phyloP scores from a whole-genome alignment of 1,140 invertebrate species.

The Xylocopa sonorina region DNA sequence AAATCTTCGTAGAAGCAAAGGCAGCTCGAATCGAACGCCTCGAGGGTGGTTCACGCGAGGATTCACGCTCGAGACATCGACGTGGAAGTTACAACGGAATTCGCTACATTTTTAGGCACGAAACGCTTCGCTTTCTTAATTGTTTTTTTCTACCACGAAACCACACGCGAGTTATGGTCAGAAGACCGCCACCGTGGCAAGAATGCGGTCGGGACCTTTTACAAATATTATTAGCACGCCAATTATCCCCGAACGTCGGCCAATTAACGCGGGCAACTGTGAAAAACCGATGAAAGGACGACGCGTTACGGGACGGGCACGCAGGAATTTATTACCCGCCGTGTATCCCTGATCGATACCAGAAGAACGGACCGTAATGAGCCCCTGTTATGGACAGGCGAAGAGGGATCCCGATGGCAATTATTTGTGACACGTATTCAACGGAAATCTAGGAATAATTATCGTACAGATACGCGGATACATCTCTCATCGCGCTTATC shows the following conservation, averaged over 20 bases:
- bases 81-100: neutral
- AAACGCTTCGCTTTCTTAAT: neutral
- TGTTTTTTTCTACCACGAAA: neutral
- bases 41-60: slow-evolving; percentile 1
- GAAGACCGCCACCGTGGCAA: too few species aligned
- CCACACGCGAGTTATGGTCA: too few species aligned
- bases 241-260: slow-evolving; percentile 23
- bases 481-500: neutral
- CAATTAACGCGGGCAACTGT: neutral
- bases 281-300: slow-evolving; percentile 1
- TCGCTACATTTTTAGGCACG: neutral
- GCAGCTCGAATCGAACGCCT: slow-evolving; percentile 45
- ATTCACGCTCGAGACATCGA: too few species aligned
- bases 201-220: neutral
- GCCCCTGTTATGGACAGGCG: neutral
- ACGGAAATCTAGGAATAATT: slow-evolving; percentile 3
- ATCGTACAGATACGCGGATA: neutral
- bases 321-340: slow-evolving; percentile 27
- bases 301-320: neutral
- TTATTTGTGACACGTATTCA: slow-evolving; percentile 2
- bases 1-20: slow-evolving; percentile 42
- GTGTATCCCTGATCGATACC: slow-evolving; percentile 44
- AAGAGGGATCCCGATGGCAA: neutral
- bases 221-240: slow-evolving; percentile 14
- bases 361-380: slow-evolving; percentile 5